Evolutionary conservation across 2,888 invertebrate species (phyloP).

Genomic region (Eupsilia transversa): DNA sequence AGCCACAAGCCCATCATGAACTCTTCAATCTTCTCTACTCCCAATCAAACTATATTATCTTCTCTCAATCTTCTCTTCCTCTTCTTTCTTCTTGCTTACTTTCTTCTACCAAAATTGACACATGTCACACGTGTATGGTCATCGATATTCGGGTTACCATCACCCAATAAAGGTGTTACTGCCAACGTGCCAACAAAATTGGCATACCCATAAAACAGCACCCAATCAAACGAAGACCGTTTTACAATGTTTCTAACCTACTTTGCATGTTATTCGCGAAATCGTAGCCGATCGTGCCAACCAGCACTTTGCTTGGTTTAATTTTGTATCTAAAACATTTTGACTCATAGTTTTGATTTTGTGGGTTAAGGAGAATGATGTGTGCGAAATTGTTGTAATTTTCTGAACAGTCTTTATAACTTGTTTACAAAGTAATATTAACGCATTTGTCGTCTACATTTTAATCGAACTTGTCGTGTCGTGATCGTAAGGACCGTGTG

Average conservation of each 20-base stretch:
- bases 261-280: conserved; percentile 52
- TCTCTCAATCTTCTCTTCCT: too few relatives aligned
- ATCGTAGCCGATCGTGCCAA: conserved; percentile 58
- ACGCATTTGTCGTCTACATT: too few relatives aligned
- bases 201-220: conserved; percentile 43
- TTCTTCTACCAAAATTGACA: not conserved
- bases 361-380: conserved; percentile 44
- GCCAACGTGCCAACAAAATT: conserved; percentile 46
- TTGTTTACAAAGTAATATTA: too few relatives aligned
- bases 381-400: conserved; percentile 8
- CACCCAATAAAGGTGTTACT: conserved; percentile 15
- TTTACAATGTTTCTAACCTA: conserved; percentile 66
- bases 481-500: too few relatives aligned
- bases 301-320: conserved; percentile 56
- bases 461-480: too few relatives aligned
- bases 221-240: conserved; percentile 41
- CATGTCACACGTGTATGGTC: conserved; percentile 8
- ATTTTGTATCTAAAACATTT: conserved; percentile 64
- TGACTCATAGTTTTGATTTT: conserved; percentile 49
- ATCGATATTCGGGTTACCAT: conserved; percentile 24
- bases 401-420: not conserved
- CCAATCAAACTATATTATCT: too few relatives aligned
- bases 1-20: not conserved
- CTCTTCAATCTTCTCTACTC: not conserved
- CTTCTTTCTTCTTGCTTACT: too few relatives aligned